phyloP scores from a whole-genome alignment of 2,113 vertebrate genomes.

The Pseudonaja textilis region DNA sequence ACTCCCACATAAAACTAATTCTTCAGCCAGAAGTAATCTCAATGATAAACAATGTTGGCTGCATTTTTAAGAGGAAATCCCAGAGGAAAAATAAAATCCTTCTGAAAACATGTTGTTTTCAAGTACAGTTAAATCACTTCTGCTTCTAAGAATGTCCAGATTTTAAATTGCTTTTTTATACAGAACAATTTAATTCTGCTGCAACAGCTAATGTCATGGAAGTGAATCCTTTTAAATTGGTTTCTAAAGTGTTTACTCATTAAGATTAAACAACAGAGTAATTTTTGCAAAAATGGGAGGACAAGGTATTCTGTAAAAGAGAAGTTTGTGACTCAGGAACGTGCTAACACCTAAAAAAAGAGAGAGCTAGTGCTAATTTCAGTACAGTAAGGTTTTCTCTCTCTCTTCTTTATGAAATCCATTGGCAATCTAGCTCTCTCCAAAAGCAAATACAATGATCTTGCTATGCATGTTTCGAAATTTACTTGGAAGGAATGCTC shows the following conservation, averaged over 20 bases:
- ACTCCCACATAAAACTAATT: not conserved
- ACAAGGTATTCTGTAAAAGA: not conserved
- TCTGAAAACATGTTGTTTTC: slow-evolving; percentile 9
- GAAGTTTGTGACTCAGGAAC: not conserved
- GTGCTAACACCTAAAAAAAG: not conserved
- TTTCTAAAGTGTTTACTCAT: not conserved
- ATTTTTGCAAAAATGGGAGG: not conserved
- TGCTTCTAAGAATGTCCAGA: not conserved
- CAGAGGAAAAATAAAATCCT: not conserved
- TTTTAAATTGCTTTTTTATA: not conserved
- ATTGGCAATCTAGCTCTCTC: not conserved
- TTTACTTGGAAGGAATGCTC: not conserved
- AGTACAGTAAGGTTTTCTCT: not conserved
- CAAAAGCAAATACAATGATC: not conserved
- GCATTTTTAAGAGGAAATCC: slow-evolving; percentile 4
- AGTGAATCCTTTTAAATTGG: not conserved
- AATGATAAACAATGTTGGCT: not conserved
- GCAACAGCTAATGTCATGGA: not conserved
- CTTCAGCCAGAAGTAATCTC: not conserved
- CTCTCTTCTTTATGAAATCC: not conserved
- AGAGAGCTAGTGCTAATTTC: not conserved
- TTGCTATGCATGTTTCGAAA: not conserved
- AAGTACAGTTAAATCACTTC: not conserved
- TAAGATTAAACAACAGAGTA: not conserved
- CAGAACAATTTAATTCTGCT: not conserved